Percentiles rank a stretch among this genome's conserved stretches.
phyloP scores from a whole-genome alignment of 2,888 invertebrate species.

The Odontocerum albicorne region DNA sequence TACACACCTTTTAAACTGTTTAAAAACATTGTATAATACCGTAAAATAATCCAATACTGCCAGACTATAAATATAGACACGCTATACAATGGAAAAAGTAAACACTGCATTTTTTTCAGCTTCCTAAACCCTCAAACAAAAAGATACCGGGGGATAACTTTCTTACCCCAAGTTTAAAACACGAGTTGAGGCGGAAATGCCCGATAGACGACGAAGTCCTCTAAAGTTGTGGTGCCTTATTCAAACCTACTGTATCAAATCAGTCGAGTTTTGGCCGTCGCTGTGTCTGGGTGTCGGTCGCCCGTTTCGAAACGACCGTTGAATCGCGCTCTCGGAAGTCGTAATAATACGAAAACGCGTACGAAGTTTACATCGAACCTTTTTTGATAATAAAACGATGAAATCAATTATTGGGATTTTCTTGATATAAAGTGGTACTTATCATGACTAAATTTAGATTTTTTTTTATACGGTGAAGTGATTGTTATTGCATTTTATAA shows the following conservation, averaged over 20 bases:
- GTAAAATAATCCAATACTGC: slow-evolving; percentile 29
- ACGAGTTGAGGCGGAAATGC: slow-evolving; percentile 22
- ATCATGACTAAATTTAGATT: too few species aligned
- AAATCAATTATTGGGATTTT: too few species aligned
- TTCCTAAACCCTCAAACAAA: slow-evolving; percentile 15
- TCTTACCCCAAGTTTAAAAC: slow-evolving; percentile 29
- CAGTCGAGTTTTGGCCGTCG: slow-evolving; percentile 32
- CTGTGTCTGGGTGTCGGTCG: slow-evolving; percentile 19
- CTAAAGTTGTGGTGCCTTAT: slow-evolving; percentile 28
- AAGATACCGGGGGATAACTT: slow-evolving; percentile 28
- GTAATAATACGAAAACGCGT: too few species aligned
- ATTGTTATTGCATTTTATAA: too few species aligned
- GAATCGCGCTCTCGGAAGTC: too few species aligned
- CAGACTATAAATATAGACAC: slow-evolving; percentile 23
- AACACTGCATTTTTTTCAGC: slow-evolving; percentile 18
- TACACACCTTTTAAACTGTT: slow-evolving; percentile 34
- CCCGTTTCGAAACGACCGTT: slow-evolving; percentile 1
- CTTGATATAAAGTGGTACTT: too few species aligned
- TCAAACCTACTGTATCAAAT: slow-evolving; percentile 18
- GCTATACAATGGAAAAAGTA: slow-evolving; percentile 21
- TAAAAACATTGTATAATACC: slow-evolving; percentile 30
- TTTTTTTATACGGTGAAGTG: too few species aligned
- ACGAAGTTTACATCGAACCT: too few species aligned
- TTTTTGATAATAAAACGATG: too few species aligned
- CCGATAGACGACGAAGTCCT: slow-evolving; percentile 26